Conservation (phyloP, 2,113 vertebrate genomes). For the Origma solitaria region DNA sequence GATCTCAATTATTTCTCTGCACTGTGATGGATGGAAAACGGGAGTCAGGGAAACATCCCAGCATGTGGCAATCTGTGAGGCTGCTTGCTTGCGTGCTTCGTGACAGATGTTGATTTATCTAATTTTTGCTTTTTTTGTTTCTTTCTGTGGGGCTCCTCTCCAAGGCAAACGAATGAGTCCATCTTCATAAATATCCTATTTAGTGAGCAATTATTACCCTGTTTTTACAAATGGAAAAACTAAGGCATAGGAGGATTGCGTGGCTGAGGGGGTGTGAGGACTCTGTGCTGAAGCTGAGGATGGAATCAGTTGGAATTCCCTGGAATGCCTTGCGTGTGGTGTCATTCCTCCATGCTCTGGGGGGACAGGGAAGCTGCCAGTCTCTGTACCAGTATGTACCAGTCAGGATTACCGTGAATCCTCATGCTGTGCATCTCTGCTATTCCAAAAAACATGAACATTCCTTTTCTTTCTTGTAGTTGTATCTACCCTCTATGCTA, state of each 20-base stretch:
- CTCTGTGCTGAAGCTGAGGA: background rate
- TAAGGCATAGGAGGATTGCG: background rate
- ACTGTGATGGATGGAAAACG: background rate
- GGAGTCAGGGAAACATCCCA: background rate
- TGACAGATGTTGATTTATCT: constrained; percentile 8
- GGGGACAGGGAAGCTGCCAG: background rate
- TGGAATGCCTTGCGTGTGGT: background rate
- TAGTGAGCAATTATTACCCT: background rate
- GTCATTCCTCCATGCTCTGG: background rate
- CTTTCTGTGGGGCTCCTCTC: background rate
- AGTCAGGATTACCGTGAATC: background rate
- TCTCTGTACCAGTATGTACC: background rate
- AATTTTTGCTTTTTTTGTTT: background rate
- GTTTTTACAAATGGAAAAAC: background rate
- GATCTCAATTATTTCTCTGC: background rate
- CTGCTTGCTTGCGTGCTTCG: background rate
- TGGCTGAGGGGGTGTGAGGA: background rate
- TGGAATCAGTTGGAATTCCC: background rate
- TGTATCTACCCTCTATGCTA: background rate
- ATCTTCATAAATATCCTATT: background rate
- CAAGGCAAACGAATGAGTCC: background rate
- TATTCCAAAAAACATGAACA: background rate
- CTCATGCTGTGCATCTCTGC: background rate
- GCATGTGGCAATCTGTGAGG: background rate
- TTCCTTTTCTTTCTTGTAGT: background rate